Conservation (phyloP, 2,888 invertebrate species). For the Hyposoter dolosus region DNA sequence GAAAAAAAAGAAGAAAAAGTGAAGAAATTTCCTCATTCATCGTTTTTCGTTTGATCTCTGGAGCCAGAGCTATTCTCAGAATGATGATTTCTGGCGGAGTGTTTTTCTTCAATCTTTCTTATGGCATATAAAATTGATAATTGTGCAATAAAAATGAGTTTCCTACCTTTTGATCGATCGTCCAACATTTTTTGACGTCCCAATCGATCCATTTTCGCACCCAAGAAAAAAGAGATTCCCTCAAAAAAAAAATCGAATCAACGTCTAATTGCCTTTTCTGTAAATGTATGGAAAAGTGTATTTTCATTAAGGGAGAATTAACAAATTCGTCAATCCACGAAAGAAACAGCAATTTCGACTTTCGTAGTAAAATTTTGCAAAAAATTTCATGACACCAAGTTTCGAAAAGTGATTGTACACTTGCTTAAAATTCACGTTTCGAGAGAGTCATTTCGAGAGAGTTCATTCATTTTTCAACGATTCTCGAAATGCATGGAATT, state of each 20-base stretch:
- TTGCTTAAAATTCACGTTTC: conserved; percentile 54
- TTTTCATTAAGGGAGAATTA: not conserved
- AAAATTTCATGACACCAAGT: not conserved
- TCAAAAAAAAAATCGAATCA: too few species aligned
- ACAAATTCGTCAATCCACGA: not conserved
- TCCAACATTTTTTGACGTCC: not conserved
- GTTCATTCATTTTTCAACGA: conserved; percentile 62
- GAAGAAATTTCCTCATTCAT: not conserved
- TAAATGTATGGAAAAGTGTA: not conserved
- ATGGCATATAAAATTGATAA: not conserved
- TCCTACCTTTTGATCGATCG: not conserved
- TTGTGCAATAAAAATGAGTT: not conserved
- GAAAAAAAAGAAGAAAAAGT: conserved; percentile 41
- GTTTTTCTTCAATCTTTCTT: not conserved
- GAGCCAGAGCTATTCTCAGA: not conserved
- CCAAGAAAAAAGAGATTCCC: too few species aligned
- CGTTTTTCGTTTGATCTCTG: not conserved
- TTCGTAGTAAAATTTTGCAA: not conserved
- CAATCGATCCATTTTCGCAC: not conserved
- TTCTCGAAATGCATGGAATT: conserved; percentile 59
- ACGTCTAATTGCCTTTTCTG: not conserved
- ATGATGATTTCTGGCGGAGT: not conserved
- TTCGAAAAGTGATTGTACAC: not conserved
- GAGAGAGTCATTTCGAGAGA: conserved; percentile 31
- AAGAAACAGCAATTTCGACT: not conserved